phyloP scores from a whole-genome alignment of 2,113 vertebrate species.

The Tonatia bakeri region DNA sequence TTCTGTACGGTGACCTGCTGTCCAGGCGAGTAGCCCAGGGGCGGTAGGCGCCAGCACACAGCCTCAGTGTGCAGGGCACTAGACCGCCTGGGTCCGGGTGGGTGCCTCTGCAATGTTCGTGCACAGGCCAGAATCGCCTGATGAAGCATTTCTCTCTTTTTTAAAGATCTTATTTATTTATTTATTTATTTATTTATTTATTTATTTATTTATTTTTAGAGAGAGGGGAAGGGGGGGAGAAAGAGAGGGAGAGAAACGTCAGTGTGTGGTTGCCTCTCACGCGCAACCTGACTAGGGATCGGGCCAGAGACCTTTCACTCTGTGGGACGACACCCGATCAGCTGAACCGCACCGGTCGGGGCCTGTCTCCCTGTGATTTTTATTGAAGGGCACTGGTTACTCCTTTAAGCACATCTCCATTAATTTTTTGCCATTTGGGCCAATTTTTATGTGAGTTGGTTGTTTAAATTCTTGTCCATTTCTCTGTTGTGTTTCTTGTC shows the following conservation, averaged over 20 bases:
- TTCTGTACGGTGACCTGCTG: not conserved
- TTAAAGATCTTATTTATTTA: too few species aligned
- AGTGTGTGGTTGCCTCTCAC: too few species aligned
- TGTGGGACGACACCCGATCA: too few species aligned
- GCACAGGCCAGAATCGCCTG: not conserved
- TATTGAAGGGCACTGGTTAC: not conserved
- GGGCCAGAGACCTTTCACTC: too few species aligned
- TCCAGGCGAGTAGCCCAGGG: not conserved
- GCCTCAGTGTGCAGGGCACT: not conserved
- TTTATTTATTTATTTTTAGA: too few species aligned
- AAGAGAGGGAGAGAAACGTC: too few species aligned
- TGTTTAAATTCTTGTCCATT: not conserved
- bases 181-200: too few species aligned
- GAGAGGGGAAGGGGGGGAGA: too few species aligned
- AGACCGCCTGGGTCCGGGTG: too few species aligned
- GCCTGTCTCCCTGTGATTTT: not conserved
- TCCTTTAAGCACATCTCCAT: not conserved
- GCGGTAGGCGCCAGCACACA: accelerated
- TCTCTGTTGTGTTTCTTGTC: not conserved
- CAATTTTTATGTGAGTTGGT: not conserved
- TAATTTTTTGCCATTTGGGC: not conserved
- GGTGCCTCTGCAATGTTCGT: not conserved
- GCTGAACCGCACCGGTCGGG: too few species aligned
- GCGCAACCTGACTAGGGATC: too few species aligned
- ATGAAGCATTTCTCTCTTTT: too few species aligned